phyloP scores from a whole-genome alignment of 2,888 invertebrate genomes.

The Ecliptopera silaceata region DNA sequence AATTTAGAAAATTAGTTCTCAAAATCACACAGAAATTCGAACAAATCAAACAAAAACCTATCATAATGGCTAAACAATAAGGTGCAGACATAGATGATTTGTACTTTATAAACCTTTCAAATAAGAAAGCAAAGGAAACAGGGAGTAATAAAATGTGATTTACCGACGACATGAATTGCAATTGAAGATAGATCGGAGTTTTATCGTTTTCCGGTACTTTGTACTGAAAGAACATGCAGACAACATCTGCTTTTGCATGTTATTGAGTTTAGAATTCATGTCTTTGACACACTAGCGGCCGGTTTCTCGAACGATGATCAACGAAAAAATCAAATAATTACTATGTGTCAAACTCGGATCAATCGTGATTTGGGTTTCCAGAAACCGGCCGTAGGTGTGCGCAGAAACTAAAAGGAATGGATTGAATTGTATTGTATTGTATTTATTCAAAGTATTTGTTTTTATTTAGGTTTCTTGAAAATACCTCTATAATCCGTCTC shows the following conservation, averaged over 20 bases:
- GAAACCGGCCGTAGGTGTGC: too few relatives aligned
- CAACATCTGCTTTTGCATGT: background rate
- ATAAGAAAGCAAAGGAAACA: slow-evolving; percentile 27
- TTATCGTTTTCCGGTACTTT: slow-evolving; percentile 33
- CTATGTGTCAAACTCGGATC: too few relatives aligned
- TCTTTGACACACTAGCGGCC: background rate
- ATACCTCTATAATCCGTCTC: too few relatives aligned
- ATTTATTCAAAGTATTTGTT: too few relatives aligned
- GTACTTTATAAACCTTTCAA: slow-evolving; percentile 3
- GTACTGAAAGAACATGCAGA: slow-evolving; percentile 10
- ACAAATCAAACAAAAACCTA: background rate
- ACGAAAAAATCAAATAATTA: too few relatives aligned
- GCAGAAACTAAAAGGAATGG: too few relatives aligned
- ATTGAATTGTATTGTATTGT: too few relatives aligned
- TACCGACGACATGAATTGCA: slow-evolving; percentile 21
- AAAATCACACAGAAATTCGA: background rate
- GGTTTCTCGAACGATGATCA: too few relatives aligned
- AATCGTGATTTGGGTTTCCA: too few relatives aligned
- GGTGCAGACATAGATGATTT: background rate
- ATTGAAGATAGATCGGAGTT: slow-evolving; percentile 33
- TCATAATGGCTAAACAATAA: background rate
- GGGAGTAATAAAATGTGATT: slow-evolving; percentile 39
- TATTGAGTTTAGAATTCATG: background rate
- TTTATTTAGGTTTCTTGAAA: too few relatives aligned
- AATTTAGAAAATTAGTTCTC: background rate